phyloP scores from a whole-genome alignment of 2,113 vertebrate genomes.

The Anarrhichthys ocellatus region DNA sequence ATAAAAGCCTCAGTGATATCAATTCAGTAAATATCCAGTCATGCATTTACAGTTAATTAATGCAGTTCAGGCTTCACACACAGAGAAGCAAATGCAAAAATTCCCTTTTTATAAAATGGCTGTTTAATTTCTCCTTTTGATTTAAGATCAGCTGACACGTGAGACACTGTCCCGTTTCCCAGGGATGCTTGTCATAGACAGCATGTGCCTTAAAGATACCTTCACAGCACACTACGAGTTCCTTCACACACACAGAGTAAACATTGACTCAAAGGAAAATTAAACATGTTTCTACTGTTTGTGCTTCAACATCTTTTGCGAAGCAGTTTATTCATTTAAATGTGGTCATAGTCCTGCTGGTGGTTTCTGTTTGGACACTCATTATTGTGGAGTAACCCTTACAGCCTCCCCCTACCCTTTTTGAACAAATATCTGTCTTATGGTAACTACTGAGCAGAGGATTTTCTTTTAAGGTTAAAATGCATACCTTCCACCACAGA shows the following conservation, averaged over 20 bases:
- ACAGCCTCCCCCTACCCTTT: background rate
- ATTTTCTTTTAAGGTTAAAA: background rate
- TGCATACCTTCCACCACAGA: background rate
- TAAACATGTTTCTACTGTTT: constrained; percentile 54
- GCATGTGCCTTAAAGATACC: constrained; percentile 17
- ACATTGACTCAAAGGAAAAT: constrained; percentile 54
- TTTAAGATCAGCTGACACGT: constrained; percentile 24
- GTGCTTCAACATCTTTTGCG: constrained; percentile 55
- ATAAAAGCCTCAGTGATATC: background rate
- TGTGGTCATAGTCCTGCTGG: constrained; percentile 60
- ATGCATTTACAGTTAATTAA: background rate
- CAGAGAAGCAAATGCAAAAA: constrained; percentile 40
- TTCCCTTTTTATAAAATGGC: background rate
- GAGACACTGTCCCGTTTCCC: constrained; percentile 29
- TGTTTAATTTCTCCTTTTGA: constrained; percentile 31
- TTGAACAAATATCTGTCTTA: background rate
- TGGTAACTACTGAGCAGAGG: background rate
- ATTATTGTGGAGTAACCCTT: constrained; percentile 50
- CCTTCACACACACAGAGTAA: constrained; percentile 21
- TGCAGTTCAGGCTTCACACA: constrained; percentile 17
- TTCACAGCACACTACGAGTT: background rate
- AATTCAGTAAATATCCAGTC: background rate
- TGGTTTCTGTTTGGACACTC: constrained; percentile 53
- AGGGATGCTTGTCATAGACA: constrained; percentile 34
- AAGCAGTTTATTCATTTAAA: constrained; percentile 67